Evolutionary conservation across 2,888 invertebrate species (phyloP).

Genomic region (Piscicola geometra): DNA sequence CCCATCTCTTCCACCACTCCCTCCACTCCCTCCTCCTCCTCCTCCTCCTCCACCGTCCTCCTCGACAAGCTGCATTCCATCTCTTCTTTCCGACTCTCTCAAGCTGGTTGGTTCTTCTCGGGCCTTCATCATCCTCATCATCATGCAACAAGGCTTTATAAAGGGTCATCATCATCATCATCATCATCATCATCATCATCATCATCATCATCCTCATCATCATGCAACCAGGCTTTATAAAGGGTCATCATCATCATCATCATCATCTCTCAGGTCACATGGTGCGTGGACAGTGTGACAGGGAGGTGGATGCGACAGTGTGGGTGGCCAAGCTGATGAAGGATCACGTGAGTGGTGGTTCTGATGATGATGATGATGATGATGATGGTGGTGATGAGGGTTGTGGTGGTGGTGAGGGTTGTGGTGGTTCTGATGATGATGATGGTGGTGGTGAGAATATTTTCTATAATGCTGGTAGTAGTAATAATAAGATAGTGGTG

Average conservation of each 20-base stretch:
- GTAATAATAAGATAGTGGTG: too few species aligned
- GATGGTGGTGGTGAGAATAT: too few species aligned
- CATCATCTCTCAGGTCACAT: not conserved
- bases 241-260: too few species aligned
- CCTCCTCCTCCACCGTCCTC: not conserved
- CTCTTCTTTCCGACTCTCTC: not conserved
- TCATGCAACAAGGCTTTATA: not conserved
- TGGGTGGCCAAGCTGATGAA: not conserved
- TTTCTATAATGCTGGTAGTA: too few species aligned
- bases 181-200: not conserved
- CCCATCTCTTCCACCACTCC: not conserved
- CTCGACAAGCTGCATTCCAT: not conserved
- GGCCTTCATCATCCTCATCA: not conserved
- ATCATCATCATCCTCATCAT: not conserved
- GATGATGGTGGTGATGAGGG: not conserved
- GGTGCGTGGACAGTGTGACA: not conserved
- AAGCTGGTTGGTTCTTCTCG: not conserved
- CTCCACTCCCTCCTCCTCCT: not conserved
- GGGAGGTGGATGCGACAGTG: not conserved
- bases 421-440: too few species aligned
- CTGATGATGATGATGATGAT: not conserved
- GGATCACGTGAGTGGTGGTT: not conserved
- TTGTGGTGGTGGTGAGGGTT: too few species aligned
- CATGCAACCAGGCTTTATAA: not conserved
- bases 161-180: too few species aligned